Evolutionary conservation across 2,888 invertebrate genomes (phyloP).

Genomic region (Willowsia nigromaculata): DNA sequence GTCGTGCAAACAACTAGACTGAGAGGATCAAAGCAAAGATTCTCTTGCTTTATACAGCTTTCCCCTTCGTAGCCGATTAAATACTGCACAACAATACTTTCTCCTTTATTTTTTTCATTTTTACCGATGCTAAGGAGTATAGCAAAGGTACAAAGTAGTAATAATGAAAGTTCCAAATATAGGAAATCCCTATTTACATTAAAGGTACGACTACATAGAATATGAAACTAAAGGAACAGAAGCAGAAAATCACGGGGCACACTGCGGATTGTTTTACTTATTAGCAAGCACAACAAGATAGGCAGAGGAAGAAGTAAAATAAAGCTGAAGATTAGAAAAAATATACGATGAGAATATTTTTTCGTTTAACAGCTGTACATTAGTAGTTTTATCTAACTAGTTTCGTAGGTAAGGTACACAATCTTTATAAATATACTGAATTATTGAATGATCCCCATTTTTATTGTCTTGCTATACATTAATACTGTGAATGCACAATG

Average conservation of each 20-base stretch:
- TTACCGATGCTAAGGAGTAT: not conserved
- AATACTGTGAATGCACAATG: no score
- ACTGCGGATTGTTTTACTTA: not conserved
- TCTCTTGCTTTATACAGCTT: slow-evolving; percentile 38
- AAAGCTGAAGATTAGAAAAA: slow-evolving; percentile 12
- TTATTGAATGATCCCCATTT: not conserved
- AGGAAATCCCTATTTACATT: not conserved
- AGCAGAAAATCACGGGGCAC: not conserved
- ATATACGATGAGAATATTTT: slow-evolving; percentile 34
- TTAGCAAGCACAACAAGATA: no score
- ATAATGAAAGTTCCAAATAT: not conserved
- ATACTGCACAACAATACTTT: not conserved
- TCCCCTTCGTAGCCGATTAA: not conserved
- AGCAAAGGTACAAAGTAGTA: not conserved
- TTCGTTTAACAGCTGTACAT: slow-evolving; percentile 28
- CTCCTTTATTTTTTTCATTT: not conserved
- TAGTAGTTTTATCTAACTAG: not conserved
- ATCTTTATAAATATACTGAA: not conserved
- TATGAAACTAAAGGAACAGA: not conserved
- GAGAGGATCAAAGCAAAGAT: slow-evolving; percentile 22
- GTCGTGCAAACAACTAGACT: slow-evolving; percentile 48
- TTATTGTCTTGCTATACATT: slow-evolving; percentile 46
- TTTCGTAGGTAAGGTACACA: not conserved
- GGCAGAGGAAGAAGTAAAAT: no score
- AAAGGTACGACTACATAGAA: no score